Evolutionary conservation across 2,888 invertebrate species (phyloP).

Genomic region (Melipona bicolor): DNA sequence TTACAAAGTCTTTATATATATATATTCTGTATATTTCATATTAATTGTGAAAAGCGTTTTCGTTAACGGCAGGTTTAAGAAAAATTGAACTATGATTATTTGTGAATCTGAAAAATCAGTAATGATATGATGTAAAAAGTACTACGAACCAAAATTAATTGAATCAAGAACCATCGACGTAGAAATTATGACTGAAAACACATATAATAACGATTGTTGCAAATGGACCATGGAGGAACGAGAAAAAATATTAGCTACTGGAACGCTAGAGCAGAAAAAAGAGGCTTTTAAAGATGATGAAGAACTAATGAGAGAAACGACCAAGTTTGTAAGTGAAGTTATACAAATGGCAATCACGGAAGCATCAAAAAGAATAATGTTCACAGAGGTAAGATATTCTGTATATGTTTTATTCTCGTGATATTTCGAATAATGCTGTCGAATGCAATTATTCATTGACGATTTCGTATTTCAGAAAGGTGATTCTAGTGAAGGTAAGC

Average conservation of each 20-base stretch:
- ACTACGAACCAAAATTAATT: neutral
- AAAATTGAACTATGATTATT: neutral
- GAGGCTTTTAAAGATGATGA: slow-evolving; percentile 83
- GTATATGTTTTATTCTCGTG: too few relatives aligned
- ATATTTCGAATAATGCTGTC: neutral
- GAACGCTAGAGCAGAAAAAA: slow-evolving; percentile 80
- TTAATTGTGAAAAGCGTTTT: neutral
- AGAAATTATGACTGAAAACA: slow-evolving; percentile 70
- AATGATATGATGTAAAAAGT: neutral
- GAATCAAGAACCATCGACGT: neutral
- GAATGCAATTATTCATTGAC: neutral
- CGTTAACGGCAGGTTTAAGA: neutral
- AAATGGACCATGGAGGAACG: slow-evolving; percentile 77
- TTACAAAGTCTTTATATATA: neutral
- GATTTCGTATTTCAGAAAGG: slow-evolving; percentile 74
- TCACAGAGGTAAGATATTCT: slow-evolving; percentile 74
- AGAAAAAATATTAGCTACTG: slow-evolving; percentile 73
- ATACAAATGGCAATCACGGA: slow-evolving; percentile 84
- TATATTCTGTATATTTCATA: neutral
- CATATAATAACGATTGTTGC: slow-evolving; percentile 73
- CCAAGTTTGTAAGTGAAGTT: slow-evolving; percentile 84
- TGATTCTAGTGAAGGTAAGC: slow-evolving; percentile 76
- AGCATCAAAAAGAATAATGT: slow-evolving; percentile 80
- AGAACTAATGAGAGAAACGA: slow-evolving; percentile 84
- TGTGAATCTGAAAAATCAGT: neutral